Conservation (phyloP, 2,797 vertebrate genomes). For the Acanthopagrus latus region DNA sequence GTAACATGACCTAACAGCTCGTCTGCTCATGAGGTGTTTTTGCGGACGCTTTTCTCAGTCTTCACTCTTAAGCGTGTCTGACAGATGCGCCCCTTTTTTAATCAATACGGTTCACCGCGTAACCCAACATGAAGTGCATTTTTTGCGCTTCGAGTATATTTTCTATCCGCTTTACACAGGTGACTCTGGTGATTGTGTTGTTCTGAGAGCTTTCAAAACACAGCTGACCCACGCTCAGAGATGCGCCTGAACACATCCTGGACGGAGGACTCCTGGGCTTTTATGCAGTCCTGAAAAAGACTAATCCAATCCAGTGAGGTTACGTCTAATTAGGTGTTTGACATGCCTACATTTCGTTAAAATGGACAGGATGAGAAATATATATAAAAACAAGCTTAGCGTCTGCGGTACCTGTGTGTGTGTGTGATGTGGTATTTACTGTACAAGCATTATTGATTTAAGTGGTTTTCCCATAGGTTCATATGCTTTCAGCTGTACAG, state of each 20-base stretch:
- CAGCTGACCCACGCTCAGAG: background rate
- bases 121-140: background rate
- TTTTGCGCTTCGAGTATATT: background rate
- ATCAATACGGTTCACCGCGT: background rate
- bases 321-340: background rate
- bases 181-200: background rate
- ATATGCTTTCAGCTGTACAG: slow-evolving; percentile 22
- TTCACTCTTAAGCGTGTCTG: background rate
- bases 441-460: slow-evolving; percentile 45
- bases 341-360: background rate
- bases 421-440: slow-evolving; percentile 27
- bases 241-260: background rate
- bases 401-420: background rate
- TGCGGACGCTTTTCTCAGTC: background rate
- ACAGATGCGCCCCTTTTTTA: background rate
- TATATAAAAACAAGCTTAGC: background rate
- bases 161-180: background rate
- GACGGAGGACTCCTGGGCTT: background rate
- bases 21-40: background rate
- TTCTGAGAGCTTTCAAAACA: background rate
- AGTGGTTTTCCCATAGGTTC: slow-evolving; percentile 30
- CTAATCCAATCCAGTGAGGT: background rate
- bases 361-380: background rate
- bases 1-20: background rate
- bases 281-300: background rate